Conservation (phyloP, 1,140 invertebrate species). For the Hycleus cichorii region DNA sequence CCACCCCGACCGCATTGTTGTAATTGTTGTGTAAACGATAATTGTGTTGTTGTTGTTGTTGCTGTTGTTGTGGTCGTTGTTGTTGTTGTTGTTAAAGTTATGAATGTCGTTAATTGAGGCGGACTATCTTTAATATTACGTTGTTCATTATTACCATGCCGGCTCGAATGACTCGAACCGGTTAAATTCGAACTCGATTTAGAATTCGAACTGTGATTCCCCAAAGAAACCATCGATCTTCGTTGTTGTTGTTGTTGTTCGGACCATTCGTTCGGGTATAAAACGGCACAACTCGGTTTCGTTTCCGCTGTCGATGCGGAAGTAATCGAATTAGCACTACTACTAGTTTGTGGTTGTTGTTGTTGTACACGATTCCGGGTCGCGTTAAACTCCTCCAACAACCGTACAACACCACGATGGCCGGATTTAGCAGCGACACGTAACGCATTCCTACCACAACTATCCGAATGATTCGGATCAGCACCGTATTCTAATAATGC, state of each 20-base stretch:
- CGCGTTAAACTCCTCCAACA: slow-evolving; percentile 52
- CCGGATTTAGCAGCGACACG: slow-evolving; percentile 72
- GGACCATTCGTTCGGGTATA: slow-evolving; percentile 53
- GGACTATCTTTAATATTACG: too few relatives aligned
- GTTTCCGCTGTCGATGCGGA: slow-evolving; percentile 60
- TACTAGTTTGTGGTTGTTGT: slow-evolving; percentile 40
- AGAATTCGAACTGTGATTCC: slow-evolving; percentile 62
- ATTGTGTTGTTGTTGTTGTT: slow-evolving; percentile 28
- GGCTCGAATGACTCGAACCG: slow-evolving; percentile 42
- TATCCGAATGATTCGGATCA: slow-evolving; percentile 86
- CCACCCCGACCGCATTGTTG: slow-evolving; percentile 56
- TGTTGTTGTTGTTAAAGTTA: too few relatives aligned
- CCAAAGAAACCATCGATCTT: slow-evolving; percentile 63
- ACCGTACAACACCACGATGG: slow-evolving; percentile 60
- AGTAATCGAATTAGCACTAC: slow-evolving; percentile 53
- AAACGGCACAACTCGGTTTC: slow-evolving; percentile 57
- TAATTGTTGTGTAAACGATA: slow-evolving; percentile 70
- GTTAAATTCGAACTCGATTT: slow-evolving; percentile 67
- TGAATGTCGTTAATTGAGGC: too few relatives aligned
- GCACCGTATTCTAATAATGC: slow-evolving; percentile 81
- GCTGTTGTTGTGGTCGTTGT: neutral
- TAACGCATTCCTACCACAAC: slow-evolving; percentile 75
- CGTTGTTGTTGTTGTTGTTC: slow-evolving; percentile 44
- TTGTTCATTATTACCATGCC: slow-evolving; percentile 31
- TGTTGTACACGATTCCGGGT: slow-evolving; percentile 13